Percentiles rank a stretch among this genome's conserved stretches.
Conservation (phyloP, 2,113 vertebrate species). For the Aspiorhynchus laticeps region DNA sequence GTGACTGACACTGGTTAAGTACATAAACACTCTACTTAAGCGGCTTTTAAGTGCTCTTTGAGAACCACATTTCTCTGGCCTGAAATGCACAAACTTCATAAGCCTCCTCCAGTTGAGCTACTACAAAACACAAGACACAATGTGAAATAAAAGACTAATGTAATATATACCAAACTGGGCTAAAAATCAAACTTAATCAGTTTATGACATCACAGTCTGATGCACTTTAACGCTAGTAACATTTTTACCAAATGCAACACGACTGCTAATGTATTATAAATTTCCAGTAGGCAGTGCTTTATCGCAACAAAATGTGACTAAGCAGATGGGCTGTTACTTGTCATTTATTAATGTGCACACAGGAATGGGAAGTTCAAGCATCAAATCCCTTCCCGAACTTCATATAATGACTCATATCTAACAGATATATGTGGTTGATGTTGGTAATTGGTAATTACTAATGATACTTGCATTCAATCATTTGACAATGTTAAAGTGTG, state of each 20-base stretch:
- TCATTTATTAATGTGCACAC: not conserved
- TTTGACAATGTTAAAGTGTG: not conserved
- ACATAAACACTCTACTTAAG: constrained; percentile 1
- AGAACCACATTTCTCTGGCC: not conserved
- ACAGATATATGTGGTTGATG: not conserved
- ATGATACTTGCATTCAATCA: not conserved
- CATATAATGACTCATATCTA: constrained; percentile 10
- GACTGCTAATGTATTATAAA: not conserved
- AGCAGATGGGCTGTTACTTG: not conserved
- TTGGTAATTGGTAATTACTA: too few species aligned
- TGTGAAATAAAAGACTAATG: not conserved
- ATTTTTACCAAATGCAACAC: not conserved
- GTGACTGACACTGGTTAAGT: not conserved
- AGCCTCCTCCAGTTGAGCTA: not conserved
- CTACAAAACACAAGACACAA: not conserved
- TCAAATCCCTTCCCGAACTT: not conserved
- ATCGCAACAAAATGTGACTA: not conserved
- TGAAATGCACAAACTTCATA: not conserved
- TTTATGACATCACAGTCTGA: not conserved
- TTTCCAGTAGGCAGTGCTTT: not conserved
- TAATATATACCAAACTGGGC: not conserved
- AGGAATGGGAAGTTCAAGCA: not conserved
- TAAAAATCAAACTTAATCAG: not conserved
- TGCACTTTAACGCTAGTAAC: not conserved
- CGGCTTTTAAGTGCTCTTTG: not conserved